These are phyloP conservation scores for Eucera pruinosa DNA, from an alignment of 2,888 invertebrate species.

Conservation along the genomic window DNA sequence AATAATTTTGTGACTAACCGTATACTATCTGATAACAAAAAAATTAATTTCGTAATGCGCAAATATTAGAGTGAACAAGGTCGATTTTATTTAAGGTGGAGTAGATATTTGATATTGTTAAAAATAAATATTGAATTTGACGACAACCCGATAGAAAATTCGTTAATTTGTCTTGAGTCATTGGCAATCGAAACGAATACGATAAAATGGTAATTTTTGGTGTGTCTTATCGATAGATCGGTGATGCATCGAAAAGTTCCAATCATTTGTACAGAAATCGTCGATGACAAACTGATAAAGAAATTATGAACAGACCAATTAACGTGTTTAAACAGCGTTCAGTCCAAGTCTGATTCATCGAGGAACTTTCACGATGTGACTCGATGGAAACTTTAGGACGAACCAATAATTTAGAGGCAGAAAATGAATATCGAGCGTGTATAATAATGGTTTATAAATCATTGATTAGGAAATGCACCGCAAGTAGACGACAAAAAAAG, in stretches of 20 bases:
- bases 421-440: not conserved
- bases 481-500: too few relatives aligned
- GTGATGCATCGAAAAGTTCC: not conserved
- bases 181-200: not conserved
- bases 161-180: not conserved
- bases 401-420: not conserved
- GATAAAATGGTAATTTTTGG: not conserved
- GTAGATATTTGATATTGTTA: too few relatives aligned
- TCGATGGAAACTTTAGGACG: not conserved
- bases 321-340: not conserved
- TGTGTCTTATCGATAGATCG: not conserved
- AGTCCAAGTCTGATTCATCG: not conserved
- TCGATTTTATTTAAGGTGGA: too few relatives aligned
- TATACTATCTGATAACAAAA: too few relatives aligned
- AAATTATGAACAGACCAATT: not conserved
- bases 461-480: not conserved
- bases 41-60: too few relatives aligned
- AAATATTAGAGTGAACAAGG: too few relatives aligned
- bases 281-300: not conserved
- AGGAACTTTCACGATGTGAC: not conserved
- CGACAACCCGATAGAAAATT: too few relatives aligned
- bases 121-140: too few relatives aligned
- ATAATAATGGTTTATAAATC: conserved; percentile 16
- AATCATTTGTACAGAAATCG: not conserved
- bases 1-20: too few relatives aligned